These are phyloP conservation scores for Epsilonema sp. DNA, from an alignment of 2,888 invertebrate species.

Conservation along the genomic window DNA sequence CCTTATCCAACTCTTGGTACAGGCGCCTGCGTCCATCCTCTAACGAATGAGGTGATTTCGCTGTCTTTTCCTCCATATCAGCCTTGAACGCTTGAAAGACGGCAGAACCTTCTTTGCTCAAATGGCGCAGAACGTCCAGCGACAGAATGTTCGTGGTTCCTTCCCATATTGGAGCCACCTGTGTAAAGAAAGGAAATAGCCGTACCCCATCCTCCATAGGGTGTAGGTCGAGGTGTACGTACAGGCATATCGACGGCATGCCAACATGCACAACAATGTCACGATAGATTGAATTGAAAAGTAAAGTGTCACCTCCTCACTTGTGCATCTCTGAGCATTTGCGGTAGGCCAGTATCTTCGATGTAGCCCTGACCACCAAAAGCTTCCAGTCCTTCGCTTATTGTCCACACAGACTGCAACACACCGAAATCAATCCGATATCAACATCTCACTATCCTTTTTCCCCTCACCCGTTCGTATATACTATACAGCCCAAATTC, in stretches of 20 bases:
- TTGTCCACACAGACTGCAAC: slow-evolving; percentile 32
- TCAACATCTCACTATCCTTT: too few species aligned
- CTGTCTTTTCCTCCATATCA: not conserved
- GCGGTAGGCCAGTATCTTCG: slow-evolving; percentile 40
- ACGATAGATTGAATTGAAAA: too few species aligned
- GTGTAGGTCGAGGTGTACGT: too few species aligned
- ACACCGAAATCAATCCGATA: too few species aligned
- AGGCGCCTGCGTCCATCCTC: too few species aligned
- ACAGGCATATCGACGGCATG: too few species aligned
- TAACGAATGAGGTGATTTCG: too few species aligned
- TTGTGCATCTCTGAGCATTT: slow-evolving; percentile 38
- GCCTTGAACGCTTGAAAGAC: not conserved
- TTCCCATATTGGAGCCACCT: slow-evolving; percentile 40
- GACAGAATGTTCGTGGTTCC: slow-evolving; percentile 41
- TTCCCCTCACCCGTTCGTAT: too few species aligned
- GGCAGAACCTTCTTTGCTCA: not conserved
- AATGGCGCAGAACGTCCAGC: slow-evolving; percentile 31
- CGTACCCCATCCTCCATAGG: not conserved
- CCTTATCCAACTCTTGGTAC: not conserved
- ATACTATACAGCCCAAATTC: too few species aligned
- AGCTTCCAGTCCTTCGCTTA: slow-evolving; percentile 39
- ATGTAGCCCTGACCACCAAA: slow-evolving; percentile 43
- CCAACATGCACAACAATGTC: too few species aligned
- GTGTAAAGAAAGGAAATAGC: not conserved
- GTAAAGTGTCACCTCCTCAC: too few species aligned